These are phyloP conservation scores for Coregonus clupeaformis DNA, from an alignment of 2,113 vertebrate genomes.

Conservation along the genomic window DNA sequence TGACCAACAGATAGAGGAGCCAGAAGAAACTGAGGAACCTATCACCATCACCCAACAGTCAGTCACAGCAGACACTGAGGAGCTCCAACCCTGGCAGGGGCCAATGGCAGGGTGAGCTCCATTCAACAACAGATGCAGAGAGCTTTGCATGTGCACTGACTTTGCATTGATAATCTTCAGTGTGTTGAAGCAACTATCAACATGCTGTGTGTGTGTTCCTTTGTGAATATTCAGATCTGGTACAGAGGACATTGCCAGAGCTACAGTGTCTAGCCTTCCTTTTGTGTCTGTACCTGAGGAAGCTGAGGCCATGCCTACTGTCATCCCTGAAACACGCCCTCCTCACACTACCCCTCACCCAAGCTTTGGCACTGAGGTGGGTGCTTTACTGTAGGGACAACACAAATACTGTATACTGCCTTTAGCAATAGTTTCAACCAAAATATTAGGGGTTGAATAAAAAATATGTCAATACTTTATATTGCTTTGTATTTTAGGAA, in stretches of 20 bases:
- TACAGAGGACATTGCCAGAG: constrained; percentile 49
- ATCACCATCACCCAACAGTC: not conserved
- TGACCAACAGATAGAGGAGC: constrained; percentile 2
- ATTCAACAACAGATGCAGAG: not conserved
- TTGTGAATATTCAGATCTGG: constrained; percentile 50
- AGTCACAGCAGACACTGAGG: constrained; percentile 5
- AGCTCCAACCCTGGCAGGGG: constrained; percentile 20
- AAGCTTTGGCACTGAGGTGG: constrained; percentile 70
- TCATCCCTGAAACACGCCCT: constrained; percentile 44
- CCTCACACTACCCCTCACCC: constrained; percentile 50
- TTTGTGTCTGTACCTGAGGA: constrained; percentile 33
- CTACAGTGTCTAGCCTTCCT: constrained; percentile 57
- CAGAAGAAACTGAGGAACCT: constrained; percentile 22
- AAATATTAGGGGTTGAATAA: no score
- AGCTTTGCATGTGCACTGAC: not conserved
- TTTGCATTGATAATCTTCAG: not conserved
- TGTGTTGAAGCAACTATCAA: not conserved
- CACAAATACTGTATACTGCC: not conserved
- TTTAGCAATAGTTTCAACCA: no score
- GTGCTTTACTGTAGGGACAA: not conserved
- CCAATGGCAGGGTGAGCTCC: constrained; percentile 46
- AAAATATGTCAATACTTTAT: not conserved
- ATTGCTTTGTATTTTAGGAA: no score
- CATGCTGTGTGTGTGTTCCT: constrained; percentile 15
- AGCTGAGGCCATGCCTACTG: constrained; percentile 30